A percentile compares a stretch with the other conserved stretches of the same genome.
phyloP scores from a whole-genome alignment of 2,113 vertebrate genomes.

The Platichthys flesus region DNA sequence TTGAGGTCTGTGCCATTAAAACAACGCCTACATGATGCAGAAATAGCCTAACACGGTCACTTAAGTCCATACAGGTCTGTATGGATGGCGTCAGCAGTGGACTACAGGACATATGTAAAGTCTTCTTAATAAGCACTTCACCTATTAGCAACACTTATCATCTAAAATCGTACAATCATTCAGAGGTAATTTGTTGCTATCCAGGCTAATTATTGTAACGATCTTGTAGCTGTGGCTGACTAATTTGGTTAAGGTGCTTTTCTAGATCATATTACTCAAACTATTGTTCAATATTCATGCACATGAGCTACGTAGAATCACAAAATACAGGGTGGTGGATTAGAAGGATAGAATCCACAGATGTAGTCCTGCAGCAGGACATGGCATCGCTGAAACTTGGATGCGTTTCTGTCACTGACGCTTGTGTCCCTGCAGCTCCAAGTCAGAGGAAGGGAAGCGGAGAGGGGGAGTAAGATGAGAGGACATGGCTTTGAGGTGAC shows the following conservation, averaged over 20 bases:
- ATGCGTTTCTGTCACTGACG: constrained; percentile 37
- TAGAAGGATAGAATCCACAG: background rate
- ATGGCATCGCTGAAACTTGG: constrained; percentile 6
- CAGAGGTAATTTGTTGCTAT: too few relatives aligned
- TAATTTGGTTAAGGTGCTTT: too few relatives aligned
- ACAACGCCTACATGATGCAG: constrained; percentile 56
- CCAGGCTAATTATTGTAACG: too few relatives aligned
- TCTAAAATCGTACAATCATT: too few relatives aligned
- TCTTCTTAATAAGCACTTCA: too few relatives aligned
- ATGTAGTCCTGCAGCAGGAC: background rate
- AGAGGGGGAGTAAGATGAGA: constrained; percentile 37
- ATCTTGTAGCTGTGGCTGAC: too few relatives aligned
- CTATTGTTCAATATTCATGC: too few relatives aligned
- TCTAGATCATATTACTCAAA: too few relatives aligned
- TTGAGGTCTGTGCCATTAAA: constrained; percentile 54
- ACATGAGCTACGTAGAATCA: too few relatives aligned
- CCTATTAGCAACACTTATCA: too few relatives aligned
- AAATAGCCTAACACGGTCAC: constrained; percentile 37
- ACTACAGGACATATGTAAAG: background rate
- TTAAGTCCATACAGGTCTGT: constrained; percentile 4
- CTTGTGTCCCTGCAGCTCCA: constrained; percentile 24
- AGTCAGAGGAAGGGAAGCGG: constrained; percentile 22
- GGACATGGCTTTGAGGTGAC: constrained; percentile 54
- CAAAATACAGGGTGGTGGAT: too few relatives aligned
- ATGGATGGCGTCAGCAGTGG: background rate